A percentile compares a stretch with the other conserved stretches of the same genome.
Conservation (phyloP, 2,113 vertebrate species). For the Myrmophylax atrothorax region DNA sequence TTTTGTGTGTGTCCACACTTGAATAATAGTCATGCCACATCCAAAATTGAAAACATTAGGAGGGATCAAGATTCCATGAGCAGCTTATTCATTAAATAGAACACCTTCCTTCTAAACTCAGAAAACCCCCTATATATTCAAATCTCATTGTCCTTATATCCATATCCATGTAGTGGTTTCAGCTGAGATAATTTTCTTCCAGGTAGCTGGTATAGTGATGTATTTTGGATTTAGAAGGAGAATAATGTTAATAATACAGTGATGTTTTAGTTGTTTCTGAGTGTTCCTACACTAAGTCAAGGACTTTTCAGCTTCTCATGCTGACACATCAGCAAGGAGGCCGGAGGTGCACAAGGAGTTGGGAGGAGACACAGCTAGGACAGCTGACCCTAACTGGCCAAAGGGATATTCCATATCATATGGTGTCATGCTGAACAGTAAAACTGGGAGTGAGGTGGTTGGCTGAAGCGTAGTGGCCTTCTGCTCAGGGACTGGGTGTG, state of each 20-base stretch:
- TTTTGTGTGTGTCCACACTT: not conserved
- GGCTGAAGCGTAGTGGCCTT: not conserved
- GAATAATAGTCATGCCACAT: not conserved
- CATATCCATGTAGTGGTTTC: not conserved
- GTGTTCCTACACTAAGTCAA: not conserved
- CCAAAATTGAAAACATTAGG: not conserved
- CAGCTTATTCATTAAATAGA: not conserved
- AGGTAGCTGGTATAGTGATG: not conserved
- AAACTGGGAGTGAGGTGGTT: not conserved
- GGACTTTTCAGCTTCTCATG: not conserved
- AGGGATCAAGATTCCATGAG: not conserved
- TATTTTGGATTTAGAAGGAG: not conserved
- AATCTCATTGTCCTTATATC: not conserved
- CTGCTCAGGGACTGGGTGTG: not conserved
- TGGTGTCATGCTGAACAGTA: not conserved
- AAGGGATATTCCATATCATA: not conserved
- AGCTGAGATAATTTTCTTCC: not conserved
- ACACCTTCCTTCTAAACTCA: not conserved
- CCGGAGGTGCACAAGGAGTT: not conserved
- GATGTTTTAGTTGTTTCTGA: not conserved
- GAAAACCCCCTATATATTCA: not conserved
- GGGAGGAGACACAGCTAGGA: not conserved
- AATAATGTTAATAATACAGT: not conserved
- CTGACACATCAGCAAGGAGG: accelerated
- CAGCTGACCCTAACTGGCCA: not conserved